These are phyloP conservation scores for Heliconius congener DNA, from an alignment of 1,140 invertebrate genomes.

Conservation along the genomic window DNA sequence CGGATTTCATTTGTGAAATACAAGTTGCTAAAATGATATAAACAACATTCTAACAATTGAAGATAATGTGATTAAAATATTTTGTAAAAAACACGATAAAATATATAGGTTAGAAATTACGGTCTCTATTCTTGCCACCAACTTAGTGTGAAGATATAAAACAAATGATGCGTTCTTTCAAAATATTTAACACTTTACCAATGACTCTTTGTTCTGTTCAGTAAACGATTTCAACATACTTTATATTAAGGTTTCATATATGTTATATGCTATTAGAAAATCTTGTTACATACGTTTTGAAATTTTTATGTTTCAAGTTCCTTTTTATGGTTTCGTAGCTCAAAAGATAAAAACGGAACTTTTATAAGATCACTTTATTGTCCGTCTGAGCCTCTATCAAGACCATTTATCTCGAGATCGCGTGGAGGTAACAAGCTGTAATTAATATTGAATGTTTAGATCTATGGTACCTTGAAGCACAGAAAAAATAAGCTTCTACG, in stretches of 20 bases:
- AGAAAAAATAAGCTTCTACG: too few species aligned
- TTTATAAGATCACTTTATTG: too few species aligned
- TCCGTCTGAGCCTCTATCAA: too few species aligned
- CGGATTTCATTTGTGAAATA: conserved; percentile 21
- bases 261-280: neutral
- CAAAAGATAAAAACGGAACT: too few species aligned
- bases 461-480: too few species aligned
- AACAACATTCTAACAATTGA: neutral
- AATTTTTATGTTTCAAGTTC: too few species aligned
- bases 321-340: too few species aligned
- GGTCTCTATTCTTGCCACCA: neutral
- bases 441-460: too few species aligned
- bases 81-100: neutral
- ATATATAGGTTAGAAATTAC: neutral
- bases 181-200: neutral
- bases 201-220: neutral
- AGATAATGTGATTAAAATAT: neutral
- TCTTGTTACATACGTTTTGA: too few species aligned
- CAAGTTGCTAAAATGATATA: conserved; percentile 15
- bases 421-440: too few species aligned
- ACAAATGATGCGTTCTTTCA: conserved; percentile 7
- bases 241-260: neutral
- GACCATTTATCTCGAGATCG: too few species aligned
- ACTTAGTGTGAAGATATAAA: conserved; percentile 6
- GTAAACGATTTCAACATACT: neutral